phyloP scores from a whole-genome alignment of 2,797 vertebrate genomes.

The Chelonia mydas region DNA sequence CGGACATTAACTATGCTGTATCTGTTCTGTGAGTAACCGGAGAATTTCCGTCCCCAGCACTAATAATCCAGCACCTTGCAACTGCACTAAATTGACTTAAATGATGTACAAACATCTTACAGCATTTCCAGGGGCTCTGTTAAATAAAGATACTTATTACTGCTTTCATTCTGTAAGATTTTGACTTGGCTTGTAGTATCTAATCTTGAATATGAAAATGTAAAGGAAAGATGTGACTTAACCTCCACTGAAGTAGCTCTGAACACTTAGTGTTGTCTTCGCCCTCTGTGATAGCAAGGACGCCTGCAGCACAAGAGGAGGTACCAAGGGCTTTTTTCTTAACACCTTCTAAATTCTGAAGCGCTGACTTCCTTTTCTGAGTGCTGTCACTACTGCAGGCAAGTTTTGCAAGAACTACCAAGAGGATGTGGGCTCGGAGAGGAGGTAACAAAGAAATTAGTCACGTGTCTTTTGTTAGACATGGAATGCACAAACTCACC shows the following conservation, averaged over 20 bases:
- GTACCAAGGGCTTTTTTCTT: background rate
- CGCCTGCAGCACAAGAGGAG: background rate
- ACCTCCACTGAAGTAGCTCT: constrained; percentile 27
- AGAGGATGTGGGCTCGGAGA: background rate
- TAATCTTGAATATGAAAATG: background rate
- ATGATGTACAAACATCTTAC: rapidly evolving
- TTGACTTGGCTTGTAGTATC: background rate
- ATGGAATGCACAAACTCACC: constrained; percentile 17
- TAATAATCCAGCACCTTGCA: background rate
- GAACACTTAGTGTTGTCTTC: background rate
- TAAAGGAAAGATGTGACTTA: constrained; percentile 34
- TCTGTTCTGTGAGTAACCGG: rapidly evolving
- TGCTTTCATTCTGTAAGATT: background rate
- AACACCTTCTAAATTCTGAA: background rate
- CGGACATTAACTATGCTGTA: background rate
- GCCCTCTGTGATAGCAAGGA: background rate
- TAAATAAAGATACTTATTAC: background rate
- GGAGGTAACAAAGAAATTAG: background rate
- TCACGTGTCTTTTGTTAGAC: background rate
- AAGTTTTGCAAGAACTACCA: background rate
- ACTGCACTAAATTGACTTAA: background rate
- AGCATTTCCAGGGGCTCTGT: background rate
- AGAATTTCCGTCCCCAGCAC: background rate
- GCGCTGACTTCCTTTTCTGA: background rate
- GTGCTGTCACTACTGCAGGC: background rate